Conservation (phyloP, 2,888 invertebrate species). For the Eupithecia tripunctaria region DNA sequence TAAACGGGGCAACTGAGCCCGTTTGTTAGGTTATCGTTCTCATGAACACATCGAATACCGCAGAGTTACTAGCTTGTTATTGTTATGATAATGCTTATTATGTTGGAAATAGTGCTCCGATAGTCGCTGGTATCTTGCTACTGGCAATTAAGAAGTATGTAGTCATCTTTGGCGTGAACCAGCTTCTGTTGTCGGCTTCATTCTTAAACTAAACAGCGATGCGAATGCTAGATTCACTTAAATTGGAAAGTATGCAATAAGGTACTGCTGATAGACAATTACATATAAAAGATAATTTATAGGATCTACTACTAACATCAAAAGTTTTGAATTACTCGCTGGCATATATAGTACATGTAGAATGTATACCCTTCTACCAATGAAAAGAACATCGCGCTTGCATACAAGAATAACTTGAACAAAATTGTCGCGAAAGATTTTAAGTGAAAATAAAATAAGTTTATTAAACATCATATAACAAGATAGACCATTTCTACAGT, state of each 20-base stretch:
- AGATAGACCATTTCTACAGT: neutral
- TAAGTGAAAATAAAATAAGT: neutral
- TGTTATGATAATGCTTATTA: constrained; percentile 83
- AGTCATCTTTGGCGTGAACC: constrained; percentile 61
- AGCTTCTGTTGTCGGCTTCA: constrained; percentile 22
- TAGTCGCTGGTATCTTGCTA: constrained; percentile 75
- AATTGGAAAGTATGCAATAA: neutral
- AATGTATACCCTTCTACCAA: no score
- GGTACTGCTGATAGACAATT: neutral
- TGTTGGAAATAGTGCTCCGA: constrained; percentile 79
- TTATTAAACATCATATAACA: neutral
- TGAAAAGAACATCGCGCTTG: no score
- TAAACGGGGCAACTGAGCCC: constrained; percentile 56
- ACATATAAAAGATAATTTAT: neutral
- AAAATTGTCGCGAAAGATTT: neutral
- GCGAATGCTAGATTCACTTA: neutral
- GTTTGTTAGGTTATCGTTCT: constrained; percentile 57
- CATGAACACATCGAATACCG: constrained; percentile 67
- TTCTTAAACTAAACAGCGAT: neutral
- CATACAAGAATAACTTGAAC: neutral
- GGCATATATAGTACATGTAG: no score
- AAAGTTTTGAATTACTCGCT: neutral
- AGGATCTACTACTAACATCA: neutral
- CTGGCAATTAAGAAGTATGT: constrained; percentile 79
- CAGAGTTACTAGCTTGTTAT: constrained; percentile 76